These are phyloP conservation scores for Caranx ignobilis DNA, from an alignment of 2,113 vertebrate species.

Conservation along the genomic window DNA sequence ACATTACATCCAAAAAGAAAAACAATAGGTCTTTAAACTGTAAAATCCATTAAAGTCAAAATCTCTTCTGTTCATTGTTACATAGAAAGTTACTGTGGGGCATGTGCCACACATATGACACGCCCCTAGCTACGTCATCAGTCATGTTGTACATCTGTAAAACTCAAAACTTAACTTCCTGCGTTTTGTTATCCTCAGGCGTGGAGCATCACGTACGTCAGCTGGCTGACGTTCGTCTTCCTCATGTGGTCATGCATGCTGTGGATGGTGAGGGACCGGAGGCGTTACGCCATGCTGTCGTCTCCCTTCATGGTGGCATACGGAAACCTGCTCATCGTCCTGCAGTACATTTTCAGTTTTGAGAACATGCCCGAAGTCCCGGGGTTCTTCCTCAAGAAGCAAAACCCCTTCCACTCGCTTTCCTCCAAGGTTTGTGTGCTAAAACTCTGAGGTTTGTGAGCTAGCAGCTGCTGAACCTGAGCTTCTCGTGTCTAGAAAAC, in stretches of 20 bases:
- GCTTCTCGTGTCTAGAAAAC: slow-evolving; percentile 25
- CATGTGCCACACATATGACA: too few relatives aligned
- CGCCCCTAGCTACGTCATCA: too few relatives aligned
- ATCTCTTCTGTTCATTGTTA: too few relatives aligned
- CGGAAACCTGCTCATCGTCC: slow-evolving; percentile 90
- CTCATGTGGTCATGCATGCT: slow-evolving; percentile 96
- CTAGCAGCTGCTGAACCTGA: slow-evolving; percentile 26
- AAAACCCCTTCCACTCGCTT: slow-evolving; percentile 86
- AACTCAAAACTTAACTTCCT: neutral
- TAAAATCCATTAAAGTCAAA: too few relatives aligned
- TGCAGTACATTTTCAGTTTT: slow-evolving; percentile 98
- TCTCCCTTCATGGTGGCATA: slow-evolving; percentile 98
- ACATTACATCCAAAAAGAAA: too few relatives aligned
- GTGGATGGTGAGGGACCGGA: slow-evolving; percentile 96
- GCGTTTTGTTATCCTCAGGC: slow-evolving; percentile 80
- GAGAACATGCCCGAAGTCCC: slow-evolving; percentile 82
- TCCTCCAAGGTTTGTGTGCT: slow-evolving; percentile 89
- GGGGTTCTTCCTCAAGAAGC: slow-evolving; percentile 88
- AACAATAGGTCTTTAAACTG: too few relatives aligned
- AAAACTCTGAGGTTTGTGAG: neutral
- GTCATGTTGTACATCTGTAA: too few relatives aligned
- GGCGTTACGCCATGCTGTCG: slow-evolving; percentile 96
- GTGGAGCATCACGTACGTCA: slow-evolving; percentile 99
- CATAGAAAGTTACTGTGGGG: too few relatives aligned
- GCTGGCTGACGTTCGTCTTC: slow-evolving; percentile 96